Base-by-base conservation (phyloP, 2,113 vertebrate genomes). In the Galemys pyrenaicus region DNA sequence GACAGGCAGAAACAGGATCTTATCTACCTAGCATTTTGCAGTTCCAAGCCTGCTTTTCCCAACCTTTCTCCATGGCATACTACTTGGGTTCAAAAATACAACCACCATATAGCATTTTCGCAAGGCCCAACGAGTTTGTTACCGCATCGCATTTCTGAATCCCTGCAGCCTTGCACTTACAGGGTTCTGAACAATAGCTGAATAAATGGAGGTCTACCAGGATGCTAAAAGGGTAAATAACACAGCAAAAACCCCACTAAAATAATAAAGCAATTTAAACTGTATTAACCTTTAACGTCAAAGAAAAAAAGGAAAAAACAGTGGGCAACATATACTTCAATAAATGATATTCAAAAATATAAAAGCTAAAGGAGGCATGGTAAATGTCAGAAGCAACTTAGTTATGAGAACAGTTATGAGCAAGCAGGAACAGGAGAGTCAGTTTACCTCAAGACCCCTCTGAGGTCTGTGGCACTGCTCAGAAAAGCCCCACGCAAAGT, bases 241-340 rank as follows among this genome's bases (percentile, higher is more conserved):
- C 10, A 68, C 19, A 54, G 16, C 32, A 88, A 67, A 88, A 93
- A 95, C 28, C 30, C 90, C 54, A 93, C 37, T 65, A 81, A 89
- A 92, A 82, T 89, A 32, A 68, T 17, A 70, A 80, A 41, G 78
- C 19, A 78, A 85, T 65, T 84, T 80, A 86, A 92, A 81, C 39
- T 30, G n/a, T 56, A 91, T 74, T 91, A 54, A 73, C 56, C 30
- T 93, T 88, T 90, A 71, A 87, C 9, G 22, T 64, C 17, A 94
- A 62, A 78, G 30, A 74, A 54, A 91, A 60, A 64, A 15, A 64
- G 19, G 22, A 19, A 49, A 67, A 7, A 84, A 35, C 19, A 68
- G 32, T 22, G 10, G 32, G 56, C 22, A 80, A 81, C 41, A 49
- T 39, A 49, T 39, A 71, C 70, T 92, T 56, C 60, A 77, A 32